phyloP scores from a whole-genome alignment of 2,888 invertebrate genomes.

The Orchesella flavescens region DNA sequence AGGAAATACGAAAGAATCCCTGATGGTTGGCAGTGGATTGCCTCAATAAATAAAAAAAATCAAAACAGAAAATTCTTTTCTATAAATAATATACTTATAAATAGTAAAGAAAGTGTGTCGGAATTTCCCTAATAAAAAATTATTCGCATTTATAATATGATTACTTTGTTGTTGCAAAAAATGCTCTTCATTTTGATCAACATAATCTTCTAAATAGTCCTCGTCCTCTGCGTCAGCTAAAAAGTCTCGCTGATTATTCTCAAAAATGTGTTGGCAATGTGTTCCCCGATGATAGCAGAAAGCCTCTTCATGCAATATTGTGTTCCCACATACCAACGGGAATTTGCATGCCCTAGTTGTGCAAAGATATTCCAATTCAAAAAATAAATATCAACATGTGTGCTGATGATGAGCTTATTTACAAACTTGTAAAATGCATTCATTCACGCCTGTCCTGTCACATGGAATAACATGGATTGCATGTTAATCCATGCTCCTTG shows the following conservation, averaged over 20 bases:
- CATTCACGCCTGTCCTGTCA: neutral
- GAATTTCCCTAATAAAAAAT: too few species aligned
- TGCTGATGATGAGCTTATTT: neutral
- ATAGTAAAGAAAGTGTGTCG: too few species aligned
- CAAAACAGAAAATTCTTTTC: neutral
- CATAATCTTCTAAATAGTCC: conserved; percentile 56
- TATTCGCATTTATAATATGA: neutral
- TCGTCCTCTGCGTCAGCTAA: conserved; percentile 60
- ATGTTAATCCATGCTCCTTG: neutral
- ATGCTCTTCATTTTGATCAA: conserved; percentile 21
- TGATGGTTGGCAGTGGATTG: neutral
- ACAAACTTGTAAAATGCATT: neutral
- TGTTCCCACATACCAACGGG: conserved; percentile 83
- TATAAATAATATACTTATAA: too few species aligned
- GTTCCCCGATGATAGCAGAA: conserved; percentile 89
- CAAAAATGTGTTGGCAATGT: conserved; percentile 79
- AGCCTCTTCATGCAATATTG: conserved; percentile 86
- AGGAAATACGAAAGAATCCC: neutral
- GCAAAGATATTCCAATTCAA: conserved; percentile 29
- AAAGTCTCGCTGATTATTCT: conserved; percentile 66
- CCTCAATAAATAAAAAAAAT: neutral
- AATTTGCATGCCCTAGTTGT: conserved; percentile 81
- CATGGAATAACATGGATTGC: neutral
- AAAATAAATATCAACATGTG: neutral
- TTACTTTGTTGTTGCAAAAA: conserved; percentile 38